Evolutionary conservation across 2,113 vertebrate species (phyloP), one percentile per base, ranked within the genome.

Genomic region (Clarias batrachus): DNA sequence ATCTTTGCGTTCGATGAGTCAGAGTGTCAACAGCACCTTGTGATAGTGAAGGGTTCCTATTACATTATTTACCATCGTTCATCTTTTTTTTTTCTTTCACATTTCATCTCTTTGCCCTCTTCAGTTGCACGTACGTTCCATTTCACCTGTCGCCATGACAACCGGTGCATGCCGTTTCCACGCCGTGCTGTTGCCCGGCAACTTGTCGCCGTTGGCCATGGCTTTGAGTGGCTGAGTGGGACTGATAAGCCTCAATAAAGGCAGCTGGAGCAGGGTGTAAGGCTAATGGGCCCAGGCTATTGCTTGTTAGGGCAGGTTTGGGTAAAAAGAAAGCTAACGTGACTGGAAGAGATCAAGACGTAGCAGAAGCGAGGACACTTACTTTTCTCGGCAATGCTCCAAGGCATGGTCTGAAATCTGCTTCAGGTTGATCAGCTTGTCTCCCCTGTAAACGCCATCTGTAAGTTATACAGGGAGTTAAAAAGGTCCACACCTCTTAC

Each of bases 391-490:
- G 90, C 95, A 96, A 88, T 93, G 95, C 87, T 94, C 92, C 90
- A 96, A 77, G 41, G 95, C 96, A 41, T 96, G 93, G 16, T 95
- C 93, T 5, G 91, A 92, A 78, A 96, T 96, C 91, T 95, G 93
- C 85, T 96, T 96, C 90, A 96, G 91, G 90, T 96, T 95, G 90
- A 96, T 95, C 81, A 95, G 90, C 90, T 96, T 96, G 85, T 96
- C 94, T 70, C 96, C 96, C 90, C 95, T 92, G 90, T 94, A 95
- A 88, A 96, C 95, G 73, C 95, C 95, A 86, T 96, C 95, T 96
- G 91, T 80, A 33, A 5, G 19, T 41, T 12, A 9, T 17, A 70
- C 6, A 48, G 48, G 25, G 0, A 5, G 10, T 19, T 37, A 7
- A 70, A 30, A 68, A 33, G 12, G 30, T 2, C 37, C 21, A 23